Evolutionary conservation across 1,140 invertebrate species (phyloP), one percentile per base, ranked within the genome.

Genomic region (Anagrus nilaparvatae): DNA sequence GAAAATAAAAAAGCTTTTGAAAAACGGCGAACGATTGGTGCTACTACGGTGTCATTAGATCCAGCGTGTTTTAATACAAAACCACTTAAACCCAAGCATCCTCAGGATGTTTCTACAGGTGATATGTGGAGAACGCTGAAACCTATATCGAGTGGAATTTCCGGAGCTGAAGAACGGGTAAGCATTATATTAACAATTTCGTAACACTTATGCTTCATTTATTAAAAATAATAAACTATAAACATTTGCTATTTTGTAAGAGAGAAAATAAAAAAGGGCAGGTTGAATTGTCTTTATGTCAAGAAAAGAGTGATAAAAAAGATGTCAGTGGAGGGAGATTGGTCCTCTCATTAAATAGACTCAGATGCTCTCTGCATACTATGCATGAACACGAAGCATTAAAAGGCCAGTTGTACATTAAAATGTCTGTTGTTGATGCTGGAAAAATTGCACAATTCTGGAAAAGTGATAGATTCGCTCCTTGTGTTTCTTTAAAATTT

Each of bases 111-210:
- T 34, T 73, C 75, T 4, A 83, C 81, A n/a, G 80, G 80, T 8
- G 82, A 85, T 56, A 71, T 83, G 51, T 85, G 82, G 82, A 72
- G 78, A 52, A 76, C 74, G 13, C 68, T 84, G 29, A 78, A 78
- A 63, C 76, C 79, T 29, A 82, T 84, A 28, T 70, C 74, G 3
- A 79, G 77, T 51, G 78, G 78, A 14, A 65, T 79, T 40, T 62
- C 69, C 13, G 69, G 75, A 27, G 56, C 72, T n/a, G 72, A 75
- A 40, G 69, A 73, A 7, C 60, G 69, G 48, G 79, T 80, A 67
- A 61, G 63, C 69, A 23, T 10, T 35, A 27, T 12, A 8, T 36
- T n/a, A 9, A 27, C 10, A n/a, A 23, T 30, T 30, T n/a, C n/a
- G n/a, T n/a, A n/a, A n/a, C n/a, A n/a, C n/a, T n/a, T n/a, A n/a